phyloP scores from a whole-genome alignment of 2,888 invertebrate species.

The Dorcus parallelipipedus region DNA sequence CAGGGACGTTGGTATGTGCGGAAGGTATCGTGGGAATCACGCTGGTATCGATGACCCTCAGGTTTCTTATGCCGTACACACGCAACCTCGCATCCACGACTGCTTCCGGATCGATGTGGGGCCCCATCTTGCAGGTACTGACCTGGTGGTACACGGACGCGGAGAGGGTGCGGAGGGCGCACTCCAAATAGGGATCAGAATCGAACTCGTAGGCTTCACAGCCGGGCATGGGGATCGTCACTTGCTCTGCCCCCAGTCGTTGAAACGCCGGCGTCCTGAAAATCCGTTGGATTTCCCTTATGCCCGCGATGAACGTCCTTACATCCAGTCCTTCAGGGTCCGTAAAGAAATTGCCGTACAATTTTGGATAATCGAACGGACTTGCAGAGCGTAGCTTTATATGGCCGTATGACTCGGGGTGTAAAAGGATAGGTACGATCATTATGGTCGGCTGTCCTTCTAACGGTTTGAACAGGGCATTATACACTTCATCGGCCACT shows the following conservation, averaged over 20 bases:
- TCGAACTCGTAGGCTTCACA: conserved; percentile 54
- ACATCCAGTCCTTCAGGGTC: conserved; percentile 52
- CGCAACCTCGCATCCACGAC: conserved; percentile 63
- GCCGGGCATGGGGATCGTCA: conserved; percentile 42
- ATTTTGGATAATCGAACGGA: conserved; percentile 66
- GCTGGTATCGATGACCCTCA: conserved; percentile 68
- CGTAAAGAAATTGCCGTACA: conserved; percentile 78
- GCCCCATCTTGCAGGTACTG: conserved; percentile 72
- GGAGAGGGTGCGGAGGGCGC: conserved; percentile 52
- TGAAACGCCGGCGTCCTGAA: conserved; percentile 50
- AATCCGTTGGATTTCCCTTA: conserved; percentile 54
- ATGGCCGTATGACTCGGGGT: conserved; percentile 67
- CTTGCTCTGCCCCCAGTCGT: conserved; percentile 46
- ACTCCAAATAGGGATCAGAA: conserved; percentile 69
- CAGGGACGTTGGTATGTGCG: conserved; percentile 67
- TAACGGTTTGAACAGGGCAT: conserved; percentile 55
- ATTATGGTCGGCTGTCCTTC: conserved; percentile 41
- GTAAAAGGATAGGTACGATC: conserved; percentile 66
- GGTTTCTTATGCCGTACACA: conserved; percentile 58
- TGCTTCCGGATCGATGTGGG: conserved; percentile 56
- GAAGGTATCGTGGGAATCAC: conserved; percentile 63
- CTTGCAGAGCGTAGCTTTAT: conserved; percentile 66
- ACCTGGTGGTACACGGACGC: conserved; percentile 35
- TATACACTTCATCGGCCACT: conserved; percentile 55
- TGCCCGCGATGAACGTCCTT: conserved; percentile 40